phyloP scores from a whole-genome alignment of 2,888 invertebrate species.

The Standfussiana lucernea region DNA sequence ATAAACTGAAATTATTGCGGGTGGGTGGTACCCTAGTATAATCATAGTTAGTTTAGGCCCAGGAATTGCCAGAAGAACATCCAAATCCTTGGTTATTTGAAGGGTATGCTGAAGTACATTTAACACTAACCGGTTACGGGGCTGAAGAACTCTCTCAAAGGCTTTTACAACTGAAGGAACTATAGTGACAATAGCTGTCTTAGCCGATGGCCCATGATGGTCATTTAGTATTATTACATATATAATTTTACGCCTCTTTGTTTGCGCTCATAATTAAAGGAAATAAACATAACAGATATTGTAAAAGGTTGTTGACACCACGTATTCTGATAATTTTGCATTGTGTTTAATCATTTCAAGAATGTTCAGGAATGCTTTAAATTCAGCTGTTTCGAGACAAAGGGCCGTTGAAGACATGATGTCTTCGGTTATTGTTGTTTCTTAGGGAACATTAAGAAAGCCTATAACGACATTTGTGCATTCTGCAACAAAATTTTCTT shows the following conservation, averaged over 20 bases:
- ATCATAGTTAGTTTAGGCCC: neutral
- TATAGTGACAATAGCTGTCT: conserved; percentile 4
- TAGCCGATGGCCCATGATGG: conserved; percentile 5
- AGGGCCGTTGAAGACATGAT: conserved; percentile 32
- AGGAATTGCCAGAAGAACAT: neutral
- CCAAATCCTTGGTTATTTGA: neutral
- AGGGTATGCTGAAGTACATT: neutral
- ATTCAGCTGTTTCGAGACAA: conserved; percentile 40
- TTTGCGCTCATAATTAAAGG: conserved; percentile 21
- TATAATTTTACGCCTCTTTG: conserved; percentile 54
- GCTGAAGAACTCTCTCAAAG: neutral
- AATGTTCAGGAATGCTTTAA: conserved; percentile 35
- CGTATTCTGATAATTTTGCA: conserved; percentile 48
- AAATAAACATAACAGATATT: conserved; percentile 22
- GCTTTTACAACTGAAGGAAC: neutral
- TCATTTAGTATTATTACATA: conserved; percentile 32
- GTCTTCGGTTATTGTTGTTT: conserved; percentile 23
- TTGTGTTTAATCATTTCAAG: conserved; percentile 43
- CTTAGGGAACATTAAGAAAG: conserved; percentile 17
- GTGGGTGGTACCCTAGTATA: too few species aligned
- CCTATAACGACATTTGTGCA: conserved; percentile 15
- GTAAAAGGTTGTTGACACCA: conserved; percentile 45
- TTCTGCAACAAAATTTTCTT: conserved; percentile 5
- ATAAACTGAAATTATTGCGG: too few species aligned
- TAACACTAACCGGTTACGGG: neutral